A percentile compares a stretch with the other conserved stretches of the same genome.
Conservation (phyloP, 2,797 vertebrate species). For the Neosilurus mollespiculum region DNA sequence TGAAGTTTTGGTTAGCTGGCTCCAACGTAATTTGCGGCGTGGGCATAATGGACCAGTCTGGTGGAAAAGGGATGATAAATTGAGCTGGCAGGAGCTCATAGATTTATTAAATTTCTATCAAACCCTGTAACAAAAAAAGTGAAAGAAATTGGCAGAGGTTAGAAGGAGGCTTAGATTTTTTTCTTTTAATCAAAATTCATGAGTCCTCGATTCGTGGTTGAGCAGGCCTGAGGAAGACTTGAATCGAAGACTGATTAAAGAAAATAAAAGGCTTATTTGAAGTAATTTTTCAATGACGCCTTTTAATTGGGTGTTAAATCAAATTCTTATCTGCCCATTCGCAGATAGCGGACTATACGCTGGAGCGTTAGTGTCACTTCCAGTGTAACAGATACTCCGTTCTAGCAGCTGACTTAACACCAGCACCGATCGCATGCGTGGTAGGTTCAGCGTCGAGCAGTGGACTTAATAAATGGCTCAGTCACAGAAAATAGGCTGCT, state of each 20-base stretch:
- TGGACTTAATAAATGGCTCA: slow-evolving; percentile 77
- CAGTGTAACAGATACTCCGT: slow-evolving; percentile 83
- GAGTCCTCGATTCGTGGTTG: slow-evolving; percentile 81
- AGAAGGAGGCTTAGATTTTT: slow-evolving; percentile 84
- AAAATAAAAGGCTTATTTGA: slow-evolving; percentile 97
- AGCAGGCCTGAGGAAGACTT: slow-evolving; percentile 83
- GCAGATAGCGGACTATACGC: slow-evolving; percentile 89
- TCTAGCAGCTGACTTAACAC: slow-evolving; percentile 81
- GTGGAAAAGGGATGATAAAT: slow-evolving; percentile 85
- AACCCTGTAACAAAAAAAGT: slow-evolving; percentile 76
- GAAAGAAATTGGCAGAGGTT: slow-evolving; percentile 84
- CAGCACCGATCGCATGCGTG: slow-evolving; percentile 58
- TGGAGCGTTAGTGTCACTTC: slow-evolving; percentile 79
- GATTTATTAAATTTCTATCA: slow-evolving; percentile 99
- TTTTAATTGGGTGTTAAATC: slow-evolving; percentile 99
- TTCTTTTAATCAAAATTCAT: slow-evolving; percentile 88
- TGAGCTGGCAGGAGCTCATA: slow-evolving; percentile 86
- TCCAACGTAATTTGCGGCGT: slow-evolving; percentile 86
- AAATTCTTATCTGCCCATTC: slow-evolving; percentile 97
- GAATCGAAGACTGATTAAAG: slow-evolving; percentile 93
- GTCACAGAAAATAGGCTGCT: neutral
- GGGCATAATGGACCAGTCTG: slow-evolving; percentile 88
- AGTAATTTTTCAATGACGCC: slow-evolving; percentile 99
- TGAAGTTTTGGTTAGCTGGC: slow-evolving; percentile 90
- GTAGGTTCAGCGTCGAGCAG: slow-evolving; percentile 64